These are phyloP conservation scores for Philhelius pedissequus DNA, from an alignment of 2,888 invertebrate species.

Conservation along the genomic window DNA sequence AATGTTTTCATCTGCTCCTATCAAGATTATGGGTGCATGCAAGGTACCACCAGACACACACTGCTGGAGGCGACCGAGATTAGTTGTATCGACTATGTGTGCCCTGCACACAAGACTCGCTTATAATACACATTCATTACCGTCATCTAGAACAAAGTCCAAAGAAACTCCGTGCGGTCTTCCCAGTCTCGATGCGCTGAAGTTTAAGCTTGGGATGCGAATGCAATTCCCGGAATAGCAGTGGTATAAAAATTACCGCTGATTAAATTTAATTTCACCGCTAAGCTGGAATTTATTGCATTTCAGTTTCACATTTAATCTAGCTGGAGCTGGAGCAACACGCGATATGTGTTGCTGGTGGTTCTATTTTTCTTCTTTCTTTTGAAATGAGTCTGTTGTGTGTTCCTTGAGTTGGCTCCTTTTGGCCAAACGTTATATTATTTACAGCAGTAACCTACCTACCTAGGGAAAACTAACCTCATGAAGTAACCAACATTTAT, in stretches of 20 bases:
- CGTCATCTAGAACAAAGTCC: conserved; percentile 35
- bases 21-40: conserved; percentile 3
- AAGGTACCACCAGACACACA: background rate
- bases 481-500: conserved; percentile 18
- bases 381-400: conserved; percentile 7
- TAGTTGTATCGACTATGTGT: background rate
- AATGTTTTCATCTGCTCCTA: background rate
- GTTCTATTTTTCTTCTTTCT: background rate
- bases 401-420: conserved; percentile 1
- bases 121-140: conserved; percentile 29
- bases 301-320: conserved; percentile 30
- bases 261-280: conserved; percentile 64
- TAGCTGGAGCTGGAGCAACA: background rate
- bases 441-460: conserved; percentile 31
- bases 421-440: conserved; percentile 11
- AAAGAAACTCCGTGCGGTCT: background rate
- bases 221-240: conserved; percentile 34
- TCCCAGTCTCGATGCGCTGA: background rate
- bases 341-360: background rate
- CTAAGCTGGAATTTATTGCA: conserved; percentile 44
- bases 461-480: conserved; percentile 24
- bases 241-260: conserved; percentile 48
- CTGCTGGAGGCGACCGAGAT: conserved; percentile 3
- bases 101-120: background rate
- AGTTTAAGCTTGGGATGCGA: conserved; percentile 7